Base-by-base conservation (phyloP, 2,888 invertebrate species). In the Leptopterna dolabrata region DNA sequence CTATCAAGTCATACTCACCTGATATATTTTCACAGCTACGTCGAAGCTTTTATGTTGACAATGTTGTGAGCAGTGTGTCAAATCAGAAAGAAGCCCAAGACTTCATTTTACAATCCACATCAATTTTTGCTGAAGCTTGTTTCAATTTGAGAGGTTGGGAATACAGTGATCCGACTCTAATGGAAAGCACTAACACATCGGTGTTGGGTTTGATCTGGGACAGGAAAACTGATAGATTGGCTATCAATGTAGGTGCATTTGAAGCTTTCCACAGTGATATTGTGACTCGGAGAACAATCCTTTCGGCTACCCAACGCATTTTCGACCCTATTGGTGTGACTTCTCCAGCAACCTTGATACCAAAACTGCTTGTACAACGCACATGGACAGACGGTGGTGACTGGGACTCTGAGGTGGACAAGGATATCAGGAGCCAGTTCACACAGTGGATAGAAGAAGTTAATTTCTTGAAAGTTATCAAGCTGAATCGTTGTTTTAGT, bases 291-390 rank as follows among this genome's bases (percentile, higher is more conserved):
- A 41, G 86, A 89, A 45, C 89, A 89, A n/a, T n/a, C n/a, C n/a
- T n/a, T n/a, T n/a, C n/a, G n/a, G n/a, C n/a, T n/a, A n/a, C n/a
- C n/a, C n/a, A 90, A 45, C 63, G 88, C 14, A 76, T 90, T 55
- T 90, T 90, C 80, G 90, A 90, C 85, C 90, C 90, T 16, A 86
- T 90, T n/a, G 90, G 90, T 3, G 89, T 90, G 71, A 85, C 88
- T 29, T 89, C 88, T 41, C 89, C 90, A n/a, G 88, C 88, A 7
- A 87, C 88, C 6, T 45, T 90, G 16, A 36, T 73, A 11, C 89
- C 90, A 11, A 90, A 90, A 76, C 43, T 90, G 63, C 90, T 87
- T 90, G 87, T 90, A 16, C 89, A 90, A 63, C 45, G 87, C 14
- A 84, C 84, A 30, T 87, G 89, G 87, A 80, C 86, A 11, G 76